Base-by-base conservation (phyloP, 2,113 vertebrate species). In the Syngnathus scovelli region DNA sequence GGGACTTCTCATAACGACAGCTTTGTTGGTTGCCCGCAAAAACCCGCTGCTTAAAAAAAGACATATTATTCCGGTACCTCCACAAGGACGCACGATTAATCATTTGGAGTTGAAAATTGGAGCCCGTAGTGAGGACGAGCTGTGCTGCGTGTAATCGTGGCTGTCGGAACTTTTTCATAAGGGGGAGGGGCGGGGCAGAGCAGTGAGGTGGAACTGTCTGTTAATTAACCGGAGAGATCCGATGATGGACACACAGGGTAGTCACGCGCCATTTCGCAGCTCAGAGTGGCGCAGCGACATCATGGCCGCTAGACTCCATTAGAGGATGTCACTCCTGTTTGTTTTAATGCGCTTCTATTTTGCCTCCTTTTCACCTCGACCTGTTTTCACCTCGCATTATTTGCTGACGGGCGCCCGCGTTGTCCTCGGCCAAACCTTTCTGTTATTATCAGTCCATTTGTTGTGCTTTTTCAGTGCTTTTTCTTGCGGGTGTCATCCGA, bases 171-270 rank as follows among this genome's bases (percentile, higher is more conserved):
- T 7, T 52, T 21, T 52, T 51, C 49, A 9, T 19, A 51, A 6
- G 12, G 13, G 5, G 51, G 10, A 12, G 60, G 76, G 77, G 62
- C 69, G 74, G 77, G 80, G 74, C 48, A 0, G 70, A 37, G 75
- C 58, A 82, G 54, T 71, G 81, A 81, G 80, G 80, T 84, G 83
- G 85, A 87, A 87, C 88, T 54, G 0, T 16, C 75, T 80, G 79
- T 85, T 61, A 85, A 89, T 88, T 87, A 83, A 78, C 79, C 44
- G n/a, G 13, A n/a, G 83, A 82, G 79, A 73, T 68, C 9, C 78
- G 75, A 80, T 87, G 78, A 88, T 83, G 82, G 83, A 85, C 85
- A 78, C 58, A 66, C 82, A 83, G 79, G 74, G 75, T 78, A 77
- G 78, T 85, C 81, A 78, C 78, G 84, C 66, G 63, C 86, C 83